Evolutionary conservation across 1,140 invertebrate genomes (phyloP), one percentile per base, ranked within the genome.

Genomic region (Drosophila rhopaloa): DNA sequence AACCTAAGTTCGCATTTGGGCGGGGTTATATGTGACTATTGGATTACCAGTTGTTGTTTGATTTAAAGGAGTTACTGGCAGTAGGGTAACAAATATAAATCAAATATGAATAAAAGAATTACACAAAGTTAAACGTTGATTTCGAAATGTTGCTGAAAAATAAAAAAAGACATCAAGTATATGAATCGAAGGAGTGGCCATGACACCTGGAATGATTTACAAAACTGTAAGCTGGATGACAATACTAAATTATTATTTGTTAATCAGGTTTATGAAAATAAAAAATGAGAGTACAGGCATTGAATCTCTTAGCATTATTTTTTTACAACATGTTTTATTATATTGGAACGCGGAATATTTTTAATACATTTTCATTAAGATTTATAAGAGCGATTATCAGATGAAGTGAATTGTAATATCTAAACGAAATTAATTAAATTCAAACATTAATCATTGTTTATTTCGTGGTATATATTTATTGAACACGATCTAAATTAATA

Each of bases 1-100:
- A 68, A 59, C 60, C 51, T 63, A 60, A 81, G 70, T 80, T 70
- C 29, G 19, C 51, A 35, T 60, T 62, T 16, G 43, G 74, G 54
- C 40, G 37, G 65, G 43, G 53, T 41, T 29, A 35, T 41, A 37
- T 27, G 44, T 40, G 40, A 43, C 60, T 82, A 82, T 80, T 71
- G 43, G 79, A 54, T 72, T 71, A 81, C 66, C 35, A 68, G 59
- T 68, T 38, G 19, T 11, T 7, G 53, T 38, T 19, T 40, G 24
- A 54, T 50, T 43, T 73, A 32, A 46, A 56, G 47, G 44, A 63
- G 35, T 55, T 40, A 16, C 24, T 57, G 27, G 35, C 0, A 1
- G 27, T 40, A 40, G 55, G 27, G 38, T 47, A 14, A 29, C 19
- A 16, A n/a, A 46, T 35, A 29, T 37, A 24, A 65, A 27, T 7